A percentile compares a stretch with the other conserved stretches of the same genome.
Evolutionary conservation across 2,888 invertebrate genomes (phyloP).

Genomic region (Andrena chrysosceles): DNA sequence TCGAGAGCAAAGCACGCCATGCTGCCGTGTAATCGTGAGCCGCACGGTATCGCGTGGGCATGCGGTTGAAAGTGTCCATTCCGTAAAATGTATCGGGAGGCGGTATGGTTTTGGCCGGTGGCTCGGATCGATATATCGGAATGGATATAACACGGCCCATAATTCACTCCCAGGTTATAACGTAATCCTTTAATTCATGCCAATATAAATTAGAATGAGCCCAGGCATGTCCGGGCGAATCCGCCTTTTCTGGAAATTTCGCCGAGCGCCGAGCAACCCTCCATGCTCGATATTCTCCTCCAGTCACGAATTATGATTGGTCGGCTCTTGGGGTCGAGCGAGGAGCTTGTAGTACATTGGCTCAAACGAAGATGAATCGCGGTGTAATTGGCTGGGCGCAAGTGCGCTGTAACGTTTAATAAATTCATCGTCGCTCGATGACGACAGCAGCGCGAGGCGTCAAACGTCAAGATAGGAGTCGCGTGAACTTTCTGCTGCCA

Average conservation of each 20-base stretch:
- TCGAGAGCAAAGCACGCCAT: conserved; percentile 51
- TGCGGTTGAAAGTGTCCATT: conserved; percentile 46
- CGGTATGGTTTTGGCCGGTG: conserved; percentile 37
- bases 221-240: conserved; percentile 54
- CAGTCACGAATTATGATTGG: conserved; percentile 40
- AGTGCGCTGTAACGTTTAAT: conserved; percentile 35
- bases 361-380: conserved; percentile 25
- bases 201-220: conserved; percentile 73
- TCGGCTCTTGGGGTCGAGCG: conserved; percentile 16
- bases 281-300: conserved; percentile 21
- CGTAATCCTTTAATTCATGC: conserved; percentile 73
- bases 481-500: neutral
- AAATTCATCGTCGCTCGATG: conserved; percentile 42
- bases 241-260: conserved; percentile 41
- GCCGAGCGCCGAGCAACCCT: neutral
- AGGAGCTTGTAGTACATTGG: conserved; percentile 14
- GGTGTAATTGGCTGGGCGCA: neutral
- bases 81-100: conserved; percentile 43
- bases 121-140: conserved; percentile 65
- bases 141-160: conserved; percentile 57
- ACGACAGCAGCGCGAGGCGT: neutral
- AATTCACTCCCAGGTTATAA: conserved; percentile 68
- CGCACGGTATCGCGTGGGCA: conserved; percentile 5
- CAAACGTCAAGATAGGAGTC: neutral
- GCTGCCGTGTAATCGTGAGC: conserved; percentile 24